Evolutionary conservation across 2,113 vertebrate genomes (phyloP).

Genomic region (Eira barbara): DNA sequence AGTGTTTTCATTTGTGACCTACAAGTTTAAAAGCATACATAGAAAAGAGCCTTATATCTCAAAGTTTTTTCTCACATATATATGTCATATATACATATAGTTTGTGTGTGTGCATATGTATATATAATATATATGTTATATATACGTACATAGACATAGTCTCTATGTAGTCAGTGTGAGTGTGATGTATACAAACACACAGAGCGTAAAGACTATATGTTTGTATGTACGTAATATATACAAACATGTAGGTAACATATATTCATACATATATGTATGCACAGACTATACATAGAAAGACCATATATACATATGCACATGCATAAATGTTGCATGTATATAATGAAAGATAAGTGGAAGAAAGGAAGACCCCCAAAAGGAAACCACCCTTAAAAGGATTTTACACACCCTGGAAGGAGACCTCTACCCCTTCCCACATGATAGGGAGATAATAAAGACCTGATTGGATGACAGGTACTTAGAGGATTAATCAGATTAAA

Average conservation of each 20-base stretch:
- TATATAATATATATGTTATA: not conserved
- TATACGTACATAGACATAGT: not conserved
- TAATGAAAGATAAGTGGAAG: not conserved
- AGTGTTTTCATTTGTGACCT: slow-evolving; percentile 38
- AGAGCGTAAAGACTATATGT: not conserved
- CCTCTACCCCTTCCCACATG: not conserved
- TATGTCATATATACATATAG: not conserved
- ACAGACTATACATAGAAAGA: not conserved
- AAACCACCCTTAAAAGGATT: not conserved
- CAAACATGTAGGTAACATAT: not conserved
- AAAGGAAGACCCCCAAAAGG: not conserved
- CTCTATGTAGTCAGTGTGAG: not conserved
- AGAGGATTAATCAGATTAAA: not conserved
- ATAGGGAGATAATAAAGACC: not conserved
- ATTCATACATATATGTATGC: too few relatives aligned
- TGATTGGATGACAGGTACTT: not conserved
- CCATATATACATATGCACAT: not conserved
- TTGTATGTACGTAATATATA: not conserved
- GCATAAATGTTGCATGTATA: not conserved
- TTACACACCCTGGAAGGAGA: not conserved
- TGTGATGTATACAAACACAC: not conserved
- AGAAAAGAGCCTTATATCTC: not conserved
- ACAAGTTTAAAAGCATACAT: not conserved
- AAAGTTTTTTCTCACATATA: not conserved
- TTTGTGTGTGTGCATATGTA: not conserved